Conservation (phyloP, 1,140 invertebrate species). For the Musca domestica region DNA sequence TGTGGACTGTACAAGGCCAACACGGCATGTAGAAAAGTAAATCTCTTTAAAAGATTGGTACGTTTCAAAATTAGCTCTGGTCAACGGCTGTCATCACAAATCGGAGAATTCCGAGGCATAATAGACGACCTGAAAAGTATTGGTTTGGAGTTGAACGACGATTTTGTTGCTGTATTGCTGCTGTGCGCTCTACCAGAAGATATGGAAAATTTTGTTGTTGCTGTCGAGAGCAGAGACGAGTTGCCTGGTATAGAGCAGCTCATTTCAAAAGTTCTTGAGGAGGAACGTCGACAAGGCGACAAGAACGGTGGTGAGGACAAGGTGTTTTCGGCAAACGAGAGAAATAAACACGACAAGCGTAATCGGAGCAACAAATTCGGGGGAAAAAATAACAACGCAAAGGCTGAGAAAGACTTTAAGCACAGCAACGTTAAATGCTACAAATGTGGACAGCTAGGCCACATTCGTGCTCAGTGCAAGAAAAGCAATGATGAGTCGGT, state of each 20-base stretch:
- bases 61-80: neutral
- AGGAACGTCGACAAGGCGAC: neutral
- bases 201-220: slow-evolving; percentile 25
- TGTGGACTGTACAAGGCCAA: neutral
- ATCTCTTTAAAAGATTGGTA: slow-evolving; percentile 14
- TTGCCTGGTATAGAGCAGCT: slow-evolving; percentile 10
- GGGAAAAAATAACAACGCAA: no score
- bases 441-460: no score
- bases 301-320: no score
- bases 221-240: neutral
- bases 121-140: slow-evolving; percentile 22
- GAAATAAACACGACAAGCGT: no score
- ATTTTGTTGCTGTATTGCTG: slow-evolving; percentile 8
- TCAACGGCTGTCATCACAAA: neutral
- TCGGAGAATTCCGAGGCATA: neutral
- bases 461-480: no score
- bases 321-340: no score
- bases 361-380: no score
- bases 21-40: slow-evolving; percentile 1
- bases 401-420: no score
- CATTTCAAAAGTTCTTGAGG: neutral
- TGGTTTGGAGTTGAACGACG: neutral
- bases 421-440: no score
- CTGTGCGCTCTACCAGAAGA: slow-evolving; percentile 14
- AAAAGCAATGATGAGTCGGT: no score